A percentile compares a stretch with the other conserved stretches of the same genome.
Conservation (phyloP, 2,888 invertebrate genomes). For the Priocnemis perturbator region DNA sequence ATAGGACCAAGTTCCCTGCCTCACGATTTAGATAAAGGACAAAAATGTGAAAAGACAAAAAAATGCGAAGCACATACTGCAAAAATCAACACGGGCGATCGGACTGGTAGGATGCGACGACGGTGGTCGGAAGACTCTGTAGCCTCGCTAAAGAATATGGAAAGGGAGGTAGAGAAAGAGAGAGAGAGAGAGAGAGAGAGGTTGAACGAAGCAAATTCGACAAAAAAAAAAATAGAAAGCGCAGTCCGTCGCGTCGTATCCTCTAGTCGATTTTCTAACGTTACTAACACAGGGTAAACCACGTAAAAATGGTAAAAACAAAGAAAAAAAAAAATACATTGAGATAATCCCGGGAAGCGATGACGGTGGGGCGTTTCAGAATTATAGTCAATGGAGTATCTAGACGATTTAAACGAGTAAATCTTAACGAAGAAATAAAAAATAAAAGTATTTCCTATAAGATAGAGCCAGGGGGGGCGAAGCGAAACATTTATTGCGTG, state of each 20-base stretch:
- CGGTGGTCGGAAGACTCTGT: not conserved
- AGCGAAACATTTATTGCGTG: slow-evolving; percentile 14
- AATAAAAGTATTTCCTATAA: slow-evolving; percentile 67
- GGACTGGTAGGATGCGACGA: slow-evolving; percentile 31
- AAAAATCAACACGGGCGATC: slow-evolving; percentile 50
- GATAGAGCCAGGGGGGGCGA: slow-evolving; percentile 50
- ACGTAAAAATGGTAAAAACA: slow-evolving; percentile 47
- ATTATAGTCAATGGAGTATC: slow-evolving; percentile 60
- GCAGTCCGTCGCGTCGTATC: slow-evolving; percentile 51
- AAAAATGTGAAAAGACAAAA: slow-evolving; percentile 19
- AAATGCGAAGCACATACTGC: slow-evolving; percentile 21
- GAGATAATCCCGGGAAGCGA: slow-evolving; percentile 34
- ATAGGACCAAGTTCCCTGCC: slow-evolving; percentile 67
- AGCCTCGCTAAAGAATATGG: not conserved
- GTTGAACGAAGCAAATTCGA: no score
- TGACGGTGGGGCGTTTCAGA: slow-evolving; percentile 44
- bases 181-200: not conserved
- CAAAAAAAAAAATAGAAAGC: no score
- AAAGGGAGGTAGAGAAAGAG: not conserved
- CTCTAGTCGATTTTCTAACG: slow-evolving; percentile 59
- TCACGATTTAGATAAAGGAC: slow-evolving; percentile 44
- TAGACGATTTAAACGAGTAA: slow-evolving; percentile 58
- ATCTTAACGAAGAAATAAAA: no score
- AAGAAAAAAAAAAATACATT: slow-evolving; percentile 25
- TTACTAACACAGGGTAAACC: slow-evolving; percentile 73